phyloP scores from a whole-genome alignment of 2,113 vertebrate genomes.

The Irena cyanogastra region DNA sequence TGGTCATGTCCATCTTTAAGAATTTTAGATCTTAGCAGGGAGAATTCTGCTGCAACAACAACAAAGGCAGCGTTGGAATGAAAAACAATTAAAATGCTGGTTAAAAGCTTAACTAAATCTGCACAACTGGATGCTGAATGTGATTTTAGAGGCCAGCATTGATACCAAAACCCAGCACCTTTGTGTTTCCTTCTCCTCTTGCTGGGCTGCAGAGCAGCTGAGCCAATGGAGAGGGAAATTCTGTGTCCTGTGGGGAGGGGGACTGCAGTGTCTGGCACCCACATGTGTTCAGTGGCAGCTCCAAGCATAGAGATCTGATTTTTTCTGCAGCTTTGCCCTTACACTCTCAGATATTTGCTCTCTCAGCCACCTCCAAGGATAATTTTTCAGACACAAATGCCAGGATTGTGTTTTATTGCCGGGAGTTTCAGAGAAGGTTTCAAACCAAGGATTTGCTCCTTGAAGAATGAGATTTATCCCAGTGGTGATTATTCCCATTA shows the following conservation, averaged over 20 bases:
- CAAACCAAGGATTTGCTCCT: background rate
- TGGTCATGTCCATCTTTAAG: background rate
- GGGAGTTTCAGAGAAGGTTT: background rate
- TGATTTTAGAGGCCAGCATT: background rate
- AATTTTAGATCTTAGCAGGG: background rate
- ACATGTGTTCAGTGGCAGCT: conserved; percentile 30
- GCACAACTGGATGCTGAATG: background rate
- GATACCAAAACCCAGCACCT: background rate
- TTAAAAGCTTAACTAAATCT: background rate
- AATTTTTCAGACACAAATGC: conserved; percentile 16
- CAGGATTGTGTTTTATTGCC: conserved; percentile 5
- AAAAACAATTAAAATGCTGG: background rate
- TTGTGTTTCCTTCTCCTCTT: background rate
- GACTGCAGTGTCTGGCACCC: background rate
- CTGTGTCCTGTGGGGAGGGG: background rate
- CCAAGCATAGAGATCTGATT: background rate
- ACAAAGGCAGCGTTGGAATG: background rate
- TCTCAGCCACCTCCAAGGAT: background rate
- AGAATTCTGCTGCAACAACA: background rate
- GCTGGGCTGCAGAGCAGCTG: background rate
- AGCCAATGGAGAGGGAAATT: background rate
- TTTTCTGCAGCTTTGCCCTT: conserved; percentile 44
- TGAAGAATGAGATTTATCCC: background rate
- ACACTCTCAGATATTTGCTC: background rate
- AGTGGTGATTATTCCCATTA: background rate